Conservation (phyloP, 2,888 invertebrate species). For the Torymus auratus region DNA sequence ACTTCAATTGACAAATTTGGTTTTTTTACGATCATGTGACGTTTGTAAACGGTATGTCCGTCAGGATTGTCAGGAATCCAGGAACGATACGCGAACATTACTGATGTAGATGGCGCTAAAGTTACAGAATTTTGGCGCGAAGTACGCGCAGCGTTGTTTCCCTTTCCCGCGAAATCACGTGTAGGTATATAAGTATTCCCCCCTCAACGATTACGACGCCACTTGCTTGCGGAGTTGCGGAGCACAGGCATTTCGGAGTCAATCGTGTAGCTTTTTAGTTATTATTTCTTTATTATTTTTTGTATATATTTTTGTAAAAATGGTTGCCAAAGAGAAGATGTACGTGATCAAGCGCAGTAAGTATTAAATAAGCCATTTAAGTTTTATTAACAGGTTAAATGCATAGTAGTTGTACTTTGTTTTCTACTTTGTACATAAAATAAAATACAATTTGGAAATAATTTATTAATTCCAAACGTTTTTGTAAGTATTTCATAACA, state of each 20-base stretch:
- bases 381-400: constrained; percentile 28
- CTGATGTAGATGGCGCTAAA: too few relatives aligned
- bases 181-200: background rate
- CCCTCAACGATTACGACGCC: background rate
- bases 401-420: too few relatives aligned
- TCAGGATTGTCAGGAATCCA: too few relatives aligned
- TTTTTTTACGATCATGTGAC: too few relatives aligned
- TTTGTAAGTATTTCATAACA: too few relatives aligned
- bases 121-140: too few relatives aligned
- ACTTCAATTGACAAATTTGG: too few relatives aligned
- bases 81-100: too few relatives aligned
- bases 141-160: background rate
- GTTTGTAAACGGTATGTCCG: too few relatives aligned
- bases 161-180: constrained; percentile 44
- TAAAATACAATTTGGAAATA: too few relatives aligned
- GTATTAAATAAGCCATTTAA: constrained; percentile 24
- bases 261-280: background rate
- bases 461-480: too few relatives aligned
- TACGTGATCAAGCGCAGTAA: constrained; percentile 53
- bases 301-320: background rate
- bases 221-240: background rate
- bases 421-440: too few relatives aligned
- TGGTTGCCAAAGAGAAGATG: constrained; percentile 54
- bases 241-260: background rate
- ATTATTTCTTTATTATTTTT: background rate